Evolutionary conservation across 2,113 vertebrate genomes (phyloP).

Genomic region (Toxotes chatareus): DNA sequence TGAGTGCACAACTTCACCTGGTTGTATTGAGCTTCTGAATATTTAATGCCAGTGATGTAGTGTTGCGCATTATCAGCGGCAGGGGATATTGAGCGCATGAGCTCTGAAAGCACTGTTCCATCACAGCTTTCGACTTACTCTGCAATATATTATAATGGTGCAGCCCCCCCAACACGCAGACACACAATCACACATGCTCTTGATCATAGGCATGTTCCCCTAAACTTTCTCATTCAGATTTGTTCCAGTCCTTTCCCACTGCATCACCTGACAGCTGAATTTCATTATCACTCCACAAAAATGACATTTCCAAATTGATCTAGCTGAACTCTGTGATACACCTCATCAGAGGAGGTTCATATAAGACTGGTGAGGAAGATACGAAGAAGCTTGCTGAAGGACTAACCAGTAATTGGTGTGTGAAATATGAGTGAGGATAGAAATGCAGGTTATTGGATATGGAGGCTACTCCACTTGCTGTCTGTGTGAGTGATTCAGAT

Average conservation of each 20-base stretch:
- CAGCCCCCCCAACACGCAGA: not conserved
- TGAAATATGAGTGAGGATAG: slow-evolving; percentile 66
- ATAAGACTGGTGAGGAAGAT: slow-evolving; percentile 27
- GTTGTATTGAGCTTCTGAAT: slow-evolving; percentile 68
- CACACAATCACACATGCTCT: not conserved
- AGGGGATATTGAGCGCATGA: slow-evolving; percentile 68
- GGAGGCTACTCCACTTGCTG: slow-evolving; percentile 58
- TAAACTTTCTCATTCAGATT: slow-evolving; percentile 41
- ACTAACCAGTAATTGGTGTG: slow-evolving; percentile 61
- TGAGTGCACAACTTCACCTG: slow-evolving; percentile 73
- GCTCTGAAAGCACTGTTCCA: slow-evolving; percentile 71
- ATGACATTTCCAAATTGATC: slow-evolving; percentile 38
- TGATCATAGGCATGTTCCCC: slow-evolving; percentile 6
- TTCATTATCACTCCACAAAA: slow-evolving; percentile 32
- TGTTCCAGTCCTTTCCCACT: slow-evolving; percentile 12
- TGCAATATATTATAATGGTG: slow-evolving; percentile 52
- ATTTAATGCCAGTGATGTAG: slow-evolving; percentile 79
- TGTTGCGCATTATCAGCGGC: slow-evolving; percentile 71
- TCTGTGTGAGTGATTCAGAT: slow-evolving; percentile 70
- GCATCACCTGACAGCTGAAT: slow-evolving; percentile 25
- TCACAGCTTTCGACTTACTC: slow-evolving; percentile 63
- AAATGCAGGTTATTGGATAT: slow-evolving; percentile 70
- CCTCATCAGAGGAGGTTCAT: slow-evolving; percentile 14
- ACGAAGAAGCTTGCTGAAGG: slow-evolving; percentile 8
- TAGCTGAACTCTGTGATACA: slow-evolving; percentile 2